Percentiles rank a stretch among this genome's conserved stretches.
Evolutionary conservation across 2,888 invertebrate genomes (phyloP).

Genomic region (Hyposoter didymator): DNA sequence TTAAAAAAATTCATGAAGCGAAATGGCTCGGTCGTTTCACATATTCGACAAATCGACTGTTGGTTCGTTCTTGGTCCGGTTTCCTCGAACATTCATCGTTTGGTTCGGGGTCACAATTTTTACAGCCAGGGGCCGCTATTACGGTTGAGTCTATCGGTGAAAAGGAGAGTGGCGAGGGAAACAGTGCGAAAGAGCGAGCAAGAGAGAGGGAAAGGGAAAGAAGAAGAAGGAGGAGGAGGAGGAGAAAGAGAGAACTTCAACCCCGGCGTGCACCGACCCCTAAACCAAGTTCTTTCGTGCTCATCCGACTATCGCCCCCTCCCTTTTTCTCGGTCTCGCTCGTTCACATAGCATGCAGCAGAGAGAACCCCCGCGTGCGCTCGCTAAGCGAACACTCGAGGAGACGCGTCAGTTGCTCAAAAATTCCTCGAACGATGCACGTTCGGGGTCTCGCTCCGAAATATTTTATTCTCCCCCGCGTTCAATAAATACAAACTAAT

Average conservation of each 20-base stretch:
- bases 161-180: conserved; percentile 48
- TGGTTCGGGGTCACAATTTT: conserved; percentile 44
- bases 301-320: conserved; percentile 47
- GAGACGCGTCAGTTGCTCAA: conserved; percentile 63
- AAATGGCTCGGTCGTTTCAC: conserved; percentile 45
- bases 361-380: conserved; percentile 53
- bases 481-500: neutral
- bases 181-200: neutral
- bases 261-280: conserved; percentile 67
- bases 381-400: conserved; percentile 40
- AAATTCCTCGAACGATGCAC: conserved; percentile 57
- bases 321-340: conserved; percentile 20
- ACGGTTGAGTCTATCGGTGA: conserved; percentile 46
- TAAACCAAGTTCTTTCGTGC: conserved; percentile 64
- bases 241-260: conserved; percentile 50
- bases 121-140: conserved; percentile 15
- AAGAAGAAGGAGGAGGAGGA: conserved; percentile 13
- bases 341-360: conserved; percentile 18
- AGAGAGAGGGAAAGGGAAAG: neutral
- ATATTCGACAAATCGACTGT: conserved; percentile 55
- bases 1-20: conserved; percentile 42
- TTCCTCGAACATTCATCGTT: conserved; percentile 27
- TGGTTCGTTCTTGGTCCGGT: conserved; percentile 27
- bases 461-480: conserved; percentile 23
- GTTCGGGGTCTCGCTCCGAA: conserved; percentile 33